Evolutionary conservation across 2,113 vertebrate species (phyloP), one percentile per base, ranked within the genome.

Genomic region (Tiliqua scincoides): DNA sequence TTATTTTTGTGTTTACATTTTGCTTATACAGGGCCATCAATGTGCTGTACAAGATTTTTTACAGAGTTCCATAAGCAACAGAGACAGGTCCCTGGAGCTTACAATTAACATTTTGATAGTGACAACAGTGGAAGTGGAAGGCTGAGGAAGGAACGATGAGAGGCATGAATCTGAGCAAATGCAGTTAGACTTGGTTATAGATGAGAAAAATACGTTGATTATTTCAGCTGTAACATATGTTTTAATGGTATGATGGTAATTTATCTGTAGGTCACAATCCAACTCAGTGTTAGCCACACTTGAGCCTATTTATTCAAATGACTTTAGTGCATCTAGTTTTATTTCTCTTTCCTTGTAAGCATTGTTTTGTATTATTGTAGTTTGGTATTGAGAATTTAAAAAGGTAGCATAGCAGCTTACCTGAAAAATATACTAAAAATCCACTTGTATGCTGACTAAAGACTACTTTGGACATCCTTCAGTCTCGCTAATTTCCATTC

Each of bases 401-500:
- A n/a, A 35, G 70, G 70, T 71, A 18, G 18, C 32, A 21, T 9
- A 10, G 30, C 79, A 88, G 25, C 27, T 23, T 61, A 15, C 2
- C 40, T 21, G 54, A 35, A n/a, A 65, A 35, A 20, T 48, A 3
- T 63, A 35, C 15, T 62, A 12, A 76, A 71, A 81, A 70, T 7
- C n/a, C 73, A 48, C 32, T 67, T 67, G 17, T 43, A 70, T 61
- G 52, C 40, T 18, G n/a, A 83, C 4, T 63, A 61, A 35, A 37
- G 61, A n/a, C 37, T 72, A 63, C 18, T 37, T 86, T 52, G 87
- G 37, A 54, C 61, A 86, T 37, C 85, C n/a, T 37, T 2, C 70
- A 5, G 21, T 76, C 85, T 40, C 70, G 30, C 54, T 62, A 62
- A 83, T 80, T 79, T 89, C 63, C 40, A 78, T 68, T 61, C 20